Evolutionary conservation across 2,113 vertebrate genomes (phyloP).

Genomic region (Brienomyrus longianalis): DNA sequence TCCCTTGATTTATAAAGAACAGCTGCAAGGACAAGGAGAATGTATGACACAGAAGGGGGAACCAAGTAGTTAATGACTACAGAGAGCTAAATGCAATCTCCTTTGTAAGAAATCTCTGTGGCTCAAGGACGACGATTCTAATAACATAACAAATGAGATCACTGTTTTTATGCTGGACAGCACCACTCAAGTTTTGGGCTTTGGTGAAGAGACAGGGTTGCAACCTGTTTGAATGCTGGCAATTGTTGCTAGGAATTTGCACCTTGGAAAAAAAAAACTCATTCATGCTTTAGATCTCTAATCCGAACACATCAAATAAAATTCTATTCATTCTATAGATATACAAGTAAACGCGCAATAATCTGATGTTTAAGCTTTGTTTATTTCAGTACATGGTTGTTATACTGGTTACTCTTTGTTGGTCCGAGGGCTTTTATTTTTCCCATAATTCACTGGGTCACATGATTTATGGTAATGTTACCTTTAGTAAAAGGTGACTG

Average conservation of each 20-base stretch:
- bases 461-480: background rate
- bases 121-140: background rate
- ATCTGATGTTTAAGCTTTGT: background rate
- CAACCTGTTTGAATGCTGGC: background rate
- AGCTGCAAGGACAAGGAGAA: conserved; percentile 39
- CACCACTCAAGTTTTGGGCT: background rate
- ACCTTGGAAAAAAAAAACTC: background rate
- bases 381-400: background rate
- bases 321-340: background rate
- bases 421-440: background rate
- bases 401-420: background rate
- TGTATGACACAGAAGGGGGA: conserved; percentile 30
- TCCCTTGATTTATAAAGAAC: conserved; percentile 45
- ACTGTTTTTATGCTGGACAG: background rate
- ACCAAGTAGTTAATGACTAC: background rate
- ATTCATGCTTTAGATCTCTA: background rate
- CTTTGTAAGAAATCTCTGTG: background rate
- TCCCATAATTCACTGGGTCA: background rate
- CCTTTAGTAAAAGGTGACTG: background rate
- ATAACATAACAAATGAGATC: background rate
- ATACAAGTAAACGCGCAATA: background rate
- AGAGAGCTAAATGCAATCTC: conserved; percentile 3
- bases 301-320: background rate
- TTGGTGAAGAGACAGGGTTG: background rate
- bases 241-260: background rate